Base-by-base conservation (phyloP, 2,888 invertebrate species). In the Morpho achilles region DNA sequence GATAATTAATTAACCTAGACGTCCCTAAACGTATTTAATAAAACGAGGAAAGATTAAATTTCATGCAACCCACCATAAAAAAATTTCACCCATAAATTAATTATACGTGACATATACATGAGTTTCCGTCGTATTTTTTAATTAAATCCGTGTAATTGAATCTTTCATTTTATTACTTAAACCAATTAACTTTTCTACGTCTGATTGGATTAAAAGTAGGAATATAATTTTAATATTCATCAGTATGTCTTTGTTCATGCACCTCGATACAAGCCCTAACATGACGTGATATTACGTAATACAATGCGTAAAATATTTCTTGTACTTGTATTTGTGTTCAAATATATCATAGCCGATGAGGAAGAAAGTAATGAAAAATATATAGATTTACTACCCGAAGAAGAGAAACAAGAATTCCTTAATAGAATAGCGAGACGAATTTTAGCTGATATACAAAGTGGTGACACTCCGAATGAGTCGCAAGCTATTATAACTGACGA, bases 351-450 rank as follows among this genome's bases (percentile, higher is more conserved):
- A 22, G 54, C 59, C n/a, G 45, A 65, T 6, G 66, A 65, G 4
- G 65, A 70, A 7, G 72, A 75, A 4, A 76, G 69, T 65, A 71
- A 76, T n/a, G 77, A 80, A 4, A 82, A 79, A 63, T 87, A 80
- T 52, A 80, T 87, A 53, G 81, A 87, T 68, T 67, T 80, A 40
- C 66, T 89, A 10, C 80, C 85, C 0, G 82, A 82, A 43, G 69
- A 74, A 39, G 82, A 85, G 48, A 88, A 87, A 62, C 69, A 76
- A 32, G 76, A 76, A 0, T 84, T 88, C 47, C 61, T 87, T 50
- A 76, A 84, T 41, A 76, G 68, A 23, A 76, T 88, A 8, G 84
- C 84, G 0, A 77, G 81, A 66, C 73, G 87, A 50, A 81, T 88
- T 63, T 58, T 79, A 8, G 69, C 76, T 50, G 80, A 79, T 58